Conservation (phyloP, 2,888 invertebrate genomes). For the Drosophila greeni region DNA sequence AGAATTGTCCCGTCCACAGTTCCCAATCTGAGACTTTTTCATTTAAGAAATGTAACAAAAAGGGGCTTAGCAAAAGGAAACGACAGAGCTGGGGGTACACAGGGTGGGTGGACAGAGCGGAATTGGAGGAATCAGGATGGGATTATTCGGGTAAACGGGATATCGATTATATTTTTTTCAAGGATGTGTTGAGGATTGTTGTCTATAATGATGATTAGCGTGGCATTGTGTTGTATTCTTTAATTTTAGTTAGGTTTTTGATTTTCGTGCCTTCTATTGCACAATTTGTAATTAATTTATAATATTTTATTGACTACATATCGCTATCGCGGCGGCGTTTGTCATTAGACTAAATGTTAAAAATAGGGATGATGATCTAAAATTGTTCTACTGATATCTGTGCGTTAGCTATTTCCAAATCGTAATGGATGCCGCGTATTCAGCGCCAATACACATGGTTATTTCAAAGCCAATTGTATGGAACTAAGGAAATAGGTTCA, state of each 20-base stretch:
- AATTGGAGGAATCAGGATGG: conserved; percentile 40
- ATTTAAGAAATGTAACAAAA: conserved; percentile 58
- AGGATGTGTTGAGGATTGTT: conserved; percentile 65
- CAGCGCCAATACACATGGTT: conserved; percentile 42
- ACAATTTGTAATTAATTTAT: conserved; percentile 27
- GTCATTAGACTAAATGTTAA: conserved; percentile 41
- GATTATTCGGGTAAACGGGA: conserved; percentile 39
- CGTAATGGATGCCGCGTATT: conserved; percentile 57
- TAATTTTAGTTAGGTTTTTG: conserved; percentile 31
- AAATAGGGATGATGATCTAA: conserved; percentile 54
- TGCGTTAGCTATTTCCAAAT: conserved; percentile 53
- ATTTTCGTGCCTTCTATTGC: conserved; percentile 11
- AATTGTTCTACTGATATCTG: conserved; percentile 58
- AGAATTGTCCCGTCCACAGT: conserved; percentile 88
- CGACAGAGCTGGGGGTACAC: conserved; percentile 60
- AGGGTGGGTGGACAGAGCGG: conserved; percentile 45
- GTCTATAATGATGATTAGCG: conserved; percentile 46
- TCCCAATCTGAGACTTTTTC: conserved; percentile 84
- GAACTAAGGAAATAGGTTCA: conserved; percentile 26
- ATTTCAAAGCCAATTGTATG: conserved; percentile 46
- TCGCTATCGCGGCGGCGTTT: conserved; percentile 78
- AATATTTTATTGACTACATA: conserved; percentile 63
- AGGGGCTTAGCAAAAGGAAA: conserved; percentile 58
- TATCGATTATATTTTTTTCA: conserved; percentile 42
- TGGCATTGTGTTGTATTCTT: conserved; percentile 56